These are phyloP conservation scores for Drosophila tanythrix DNA, from an alignment of 2,888 invertebrate genomes.

Conservation along the genomic window DNA sequence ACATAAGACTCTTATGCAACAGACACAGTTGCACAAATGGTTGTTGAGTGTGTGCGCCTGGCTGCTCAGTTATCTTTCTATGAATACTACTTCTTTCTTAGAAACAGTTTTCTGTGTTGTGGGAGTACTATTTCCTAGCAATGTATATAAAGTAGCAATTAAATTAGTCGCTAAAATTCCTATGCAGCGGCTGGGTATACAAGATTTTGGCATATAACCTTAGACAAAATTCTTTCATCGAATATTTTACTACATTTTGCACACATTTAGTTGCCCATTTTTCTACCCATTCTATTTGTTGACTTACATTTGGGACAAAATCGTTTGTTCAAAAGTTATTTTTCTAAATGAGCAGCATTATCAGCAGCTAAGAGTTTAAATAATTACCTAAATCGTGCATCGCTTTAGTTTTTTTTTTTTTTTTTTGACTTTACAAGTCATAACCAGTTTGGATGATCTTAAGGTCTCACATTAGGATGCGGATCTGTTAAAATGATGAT, in stretches of 20 bases:
- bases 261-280: fast-evolving
- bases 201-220: neutral
- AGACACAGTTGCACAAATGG: neutral
- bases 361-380: neutral
- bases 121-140: neutral
- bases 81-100: neutral
- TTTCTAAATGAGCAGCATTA: neutral
- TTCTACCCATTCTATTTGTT: neutral
- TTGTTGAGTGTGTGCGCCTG: fast-evolving
- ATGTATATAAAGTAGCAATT: neutral
- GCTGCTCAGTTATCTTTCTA: neutral
- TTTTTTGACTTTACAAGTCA: neutral
- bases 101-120: neutral
- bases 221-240: neutral
- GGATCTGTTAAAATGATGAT: neutral
- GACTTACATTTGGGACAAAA: neutral
- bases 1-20: neutral
- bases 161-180: neutral
- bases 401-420: neutral
- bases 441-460: neutral
- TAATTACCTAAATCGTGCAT: neutral
- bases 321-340: neutral
- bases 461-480: conserved; percentile 3
- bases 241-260: neutral
- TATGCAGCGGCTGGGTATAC: no score